Evolutionary conservation across 2,797 vertebrate species (phyloP).

Genomic region (Coccyzus lansbergi): DNA sequence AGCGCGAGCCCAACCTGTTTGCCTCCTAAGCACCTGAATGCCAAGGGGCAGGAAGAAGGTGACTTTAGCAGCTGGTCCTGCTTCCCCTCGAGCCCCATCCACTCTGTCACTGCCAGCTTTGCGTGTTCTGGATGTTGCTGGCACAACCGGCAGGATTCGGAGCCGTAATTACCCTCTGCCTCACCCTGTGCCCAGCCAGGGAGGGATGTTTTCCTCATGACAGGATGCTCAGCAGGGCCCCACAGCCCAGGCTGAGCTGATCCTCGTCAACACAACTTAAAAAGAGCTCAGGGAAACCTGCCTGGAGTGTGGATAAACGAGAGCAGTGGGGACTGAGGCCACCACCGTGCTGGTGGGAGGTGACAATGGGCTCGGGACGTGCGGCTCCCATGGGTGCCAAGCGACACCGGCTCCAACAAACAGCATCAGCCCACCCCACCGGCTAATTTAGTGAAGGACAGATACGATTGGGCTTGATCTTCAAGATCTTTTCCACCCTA

Average conservation of each 20-base stretch:
- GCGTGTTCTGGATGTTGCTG: not conserved
- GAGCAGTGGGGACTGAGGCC: not conserved
- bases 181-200: not conserved
- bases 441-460: too few relatives aligned
- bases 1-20: rapidly evolving
- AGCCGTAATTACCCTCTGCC: not conserved
- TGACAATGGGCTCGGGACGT: not conserved
- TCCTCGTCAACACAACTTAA: not conserved
- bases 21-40: rapidly evolving
- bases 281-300: not conserved
- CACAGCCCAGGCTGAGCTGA: not conserved
- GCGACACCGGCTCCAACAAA: rapidly evolving
- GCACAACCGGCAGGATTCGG: not conserved
- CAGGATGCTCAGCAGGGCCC: slow-evolving; percentile 3
- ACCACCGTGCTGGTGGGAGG: rapidly evolving
- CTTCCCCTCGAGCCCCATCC: not conserved
- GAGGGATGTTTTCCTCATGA: slow-evolving; percentile 62
- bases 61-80: not conserved
- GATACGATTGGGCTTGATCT: too few relatives aligned
- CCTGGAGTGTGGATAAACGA: not conserved
- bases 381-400: not conserved
- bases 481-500: too few relatives aligned
- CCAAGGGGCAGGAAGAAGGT: not conserved
- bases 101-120: not conserved
- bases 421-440: not conserved